Percentiles rank a stretch among this genome's conserved stretches.
These are phyloP conservation scores for Rattus rattus DNA, from an alignment of 2,113 vertebrate species.

Conservation along the genomic window DNA sequence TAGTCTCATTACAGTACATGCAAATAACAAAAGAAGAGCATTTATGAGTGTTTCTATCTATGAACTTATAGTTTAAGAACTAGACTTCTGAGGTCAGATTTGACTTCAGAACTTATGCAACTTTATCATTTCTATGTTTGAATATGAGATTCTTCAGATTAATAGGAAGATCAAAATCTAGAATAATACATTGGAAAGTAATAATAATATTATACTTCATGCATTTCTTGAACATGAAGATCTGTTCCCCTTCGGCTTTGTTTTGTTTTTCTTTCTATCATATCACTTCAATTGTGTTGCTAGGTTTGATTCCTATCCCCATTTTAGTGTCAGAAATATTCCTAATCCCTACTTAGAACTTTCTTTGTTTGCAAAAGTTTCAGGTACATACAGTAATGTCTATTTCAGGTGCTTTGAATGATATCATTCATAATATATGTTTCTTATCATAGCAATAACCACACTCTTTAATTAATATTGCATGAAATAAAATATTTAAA, in stretches of 20 bases:
- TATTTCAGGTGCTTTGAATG: not conserved
- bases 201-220: not conserved
- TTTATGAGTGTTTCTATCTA: not conserved
- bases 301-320: not conserved
- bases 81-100: not conserved
- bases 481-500: not conserved
- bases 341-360: not conserved
- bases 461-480: not conserved
- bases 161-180: not conserved
- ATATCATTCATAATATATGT: not conserved
- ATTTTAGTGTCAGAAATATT: not conserved
- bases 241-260: not conserved
- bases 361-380: not conserved
- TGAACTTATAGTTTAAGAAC: not conserved
- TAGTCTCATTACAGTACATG: not conserved
- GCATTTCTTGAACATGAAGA: not conserved
- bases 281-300: no score
- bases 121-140: not conserved
- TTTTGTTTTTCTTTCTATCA: not conserved
- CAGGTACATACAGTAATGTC: not conserved
- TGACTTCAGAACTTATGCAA: not conserved
- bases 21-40: not conserved
- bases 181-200: not conserved
- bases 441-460: not conserved
- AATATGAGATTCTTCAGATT: not conserved